phyloP scores from a whole-genome alignment of 1,140 invertebrate species.

The Drosophila biarmipes region DNA sequence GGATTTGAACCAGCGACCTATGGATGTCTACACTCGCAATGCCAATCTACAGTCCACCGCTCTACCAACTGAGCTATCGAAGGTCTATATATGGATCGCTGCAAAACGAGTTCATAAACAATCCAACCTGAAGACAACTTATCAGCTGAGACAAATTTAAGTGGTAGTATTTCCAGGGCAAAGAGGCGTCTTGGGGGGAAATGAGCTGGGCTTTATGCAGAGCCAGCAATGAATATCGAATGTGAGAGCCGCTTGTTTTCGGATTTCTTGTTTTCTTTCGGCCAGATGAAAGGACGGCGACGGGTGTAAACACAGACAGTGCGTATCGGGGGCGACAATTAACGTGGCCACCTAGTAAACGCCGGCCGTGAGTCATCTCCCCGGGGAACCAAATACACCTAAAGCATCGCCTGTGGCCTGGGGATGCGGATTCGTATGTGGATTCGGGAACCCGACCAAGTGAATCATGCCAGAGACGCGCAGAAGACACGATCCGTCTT shows the following conservation, averaged over 20 bases:
- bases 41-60: constrained; percentile 92
- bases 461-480: constrained; percentile 66
- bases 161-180: constrained; percentile 16
- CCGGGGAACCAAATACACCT: constrained; percentile 18
- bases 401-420: constrained; percentile 59
- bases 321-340: constrained; percentile 54
- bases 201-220: constrained; percentile 52
- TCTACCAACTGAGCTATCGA: constrained; percentile 95
- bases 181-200: constrained; percentile 4
- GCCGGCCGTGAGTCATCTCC: constrained; percentile 40
- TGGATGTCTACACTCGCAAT: constrained; percentile 90
- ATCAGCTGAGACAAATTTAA: constrained; percentile 44
- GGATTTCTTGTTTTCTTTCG: constrained; percentile 40
- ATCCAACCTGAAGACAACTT: constrained; percentile 20
- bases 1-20: constrained; percentile 91
- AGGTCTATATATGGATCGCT: constrained; percentile 84
- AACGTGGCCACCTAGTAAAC: constrained; percentile 65
- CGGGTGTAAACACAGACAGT: constrained; percentile 55
- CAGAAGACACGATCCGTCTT: constrained; percentile 57
- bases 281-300: constrained; percentile 61
- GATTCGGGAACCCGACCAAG: constrained; percentile 8
- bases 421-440: not conserved
- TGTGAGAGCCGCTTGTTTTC: constrained; percentile 28
- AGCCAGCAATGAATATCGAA: constrained; percentile 48
- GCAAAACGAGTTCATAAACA: constrained; percentile 47